These are phyloP conservation scores for Peromyscus polionotus DNA, from an alignment of 2,113 vertebrate genomes.

Conservation along the genomic window DNA sequence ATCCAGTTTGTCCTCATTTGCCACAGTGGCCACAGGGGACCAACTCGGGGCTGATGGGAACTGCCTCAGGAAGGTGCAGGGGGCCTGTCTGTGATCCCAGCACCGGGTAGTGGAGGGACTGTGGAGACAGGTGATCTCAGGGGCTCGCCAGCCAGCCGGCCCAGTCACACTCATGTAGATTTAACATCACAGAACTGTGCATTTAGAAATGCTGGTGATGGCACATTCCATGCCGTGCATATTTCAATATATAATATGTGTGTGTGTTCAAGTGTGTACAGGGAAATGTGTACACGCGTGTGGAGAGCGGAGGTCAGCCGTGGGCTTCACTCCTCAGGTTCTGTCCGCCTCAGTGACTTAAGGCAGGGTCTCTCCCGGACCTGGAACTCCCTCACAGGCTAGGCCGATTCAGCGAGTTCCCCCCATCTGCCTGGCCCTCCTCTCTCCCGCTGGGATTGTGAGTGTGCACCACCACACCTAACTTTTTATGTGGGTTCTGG, in stretches of 20 bases:
- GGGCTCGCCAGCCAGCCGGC: neutral
- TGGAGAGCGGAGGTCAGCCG: neutral
- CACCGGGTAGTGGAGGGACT: neutral
- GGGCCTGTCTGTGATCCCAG: neutral
- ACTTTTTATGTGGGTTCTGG: neutral
- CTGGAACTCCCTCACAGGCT: neutral
- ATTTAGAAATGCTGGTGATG: neutral
- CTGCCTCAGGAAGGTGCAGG: neutral
- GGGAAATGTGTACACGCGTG: neutral
- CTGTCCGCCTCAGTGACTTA: neutral
- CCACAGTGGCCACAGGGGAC: neutral
- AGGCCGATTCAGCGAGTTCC: neutral
- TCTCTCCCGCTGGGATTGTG: neutral
- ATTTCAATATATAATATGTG: neutral
- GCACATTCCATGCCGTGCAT: neutral
- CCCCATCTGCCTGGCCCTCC: neutral
- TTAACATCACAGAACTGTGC: neutral
- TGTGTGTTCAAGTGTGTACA: neutral
- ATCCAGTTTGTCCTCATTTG: neutral
- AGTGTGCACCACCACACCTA: neutral
- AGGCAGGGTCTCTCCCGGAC: neutral
- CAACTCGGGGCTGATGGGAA: neutral
- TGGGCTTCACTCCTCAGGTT: neutral
- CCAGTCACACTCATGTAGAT: neutral
- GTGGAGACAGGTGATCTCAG: neutral